Evolutionary conservation across 2,797 vertebrate species (phyloP).

Genomic region (Halcyon chelicuti): DNA sequence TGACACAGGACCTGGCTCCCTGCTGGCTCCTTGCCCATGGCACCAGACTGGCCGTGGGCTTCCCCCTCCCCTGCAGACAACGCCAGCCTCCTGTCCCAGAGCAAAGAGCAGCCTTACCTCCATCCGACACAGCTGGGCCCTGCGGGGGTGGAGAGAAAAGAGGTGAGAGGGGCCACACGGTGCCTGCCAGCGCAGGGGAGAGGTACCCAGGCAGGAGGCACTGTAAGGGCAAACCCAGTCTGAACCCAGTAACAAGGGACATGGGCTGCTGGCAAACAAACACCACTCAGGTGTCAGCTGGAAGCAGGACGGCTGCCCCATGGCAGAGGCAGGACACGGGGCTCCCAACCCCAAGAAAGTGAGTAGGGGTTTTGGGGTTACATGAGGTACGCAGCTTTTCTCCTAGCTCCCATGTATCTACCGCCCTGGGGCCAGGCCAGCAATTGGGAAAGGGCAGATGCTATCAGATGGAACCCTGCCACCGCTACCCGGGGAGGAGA

Average conservation of each 20-base stretch:
- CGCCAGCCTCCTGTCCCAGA: neutral
- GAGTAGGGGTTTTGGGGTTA: neutral
- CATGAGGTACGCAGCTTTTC: neutral
- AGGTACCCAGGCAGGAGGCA: neutral
- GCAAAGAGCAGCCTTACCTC: constrained; percentile 86
- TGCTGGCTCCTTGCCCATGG: neutral
- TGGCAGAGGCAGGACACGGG: neutral
- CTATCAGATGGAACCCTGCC: neutral
- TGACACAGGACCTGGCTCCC: neutral
- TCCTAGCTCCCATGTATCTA: neutral
- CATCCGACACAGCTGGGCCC: constrained; percentile 94
- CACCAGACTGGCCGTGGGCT: neutral
- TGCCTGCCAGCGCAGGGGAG: neutral
- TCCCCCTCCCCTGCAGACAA: neutral
- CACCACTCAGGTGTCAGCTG: neutral
- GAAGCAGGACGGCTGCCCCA: rapidly evolving
- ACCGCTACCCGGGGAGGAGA: neutral
- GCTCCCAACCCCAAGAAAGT: rapidly evolving
- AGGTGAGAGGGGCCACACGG: neutral
- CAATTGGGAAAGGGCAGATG: neutral
- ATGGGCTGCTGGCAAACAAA: neutral
- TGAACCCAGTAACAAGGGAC: neutral
- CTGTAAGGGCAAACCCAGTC: neutral
- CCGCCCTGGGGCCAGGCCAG: neutral
- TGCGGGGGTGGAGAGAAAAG: constrained; percentile 71